These are phyloP conservation scores for Sinocyclocheilus anshuiensis DNA, from an alignment of 2,113 vertebrate species.

Conservation along the genomic window DNA sequence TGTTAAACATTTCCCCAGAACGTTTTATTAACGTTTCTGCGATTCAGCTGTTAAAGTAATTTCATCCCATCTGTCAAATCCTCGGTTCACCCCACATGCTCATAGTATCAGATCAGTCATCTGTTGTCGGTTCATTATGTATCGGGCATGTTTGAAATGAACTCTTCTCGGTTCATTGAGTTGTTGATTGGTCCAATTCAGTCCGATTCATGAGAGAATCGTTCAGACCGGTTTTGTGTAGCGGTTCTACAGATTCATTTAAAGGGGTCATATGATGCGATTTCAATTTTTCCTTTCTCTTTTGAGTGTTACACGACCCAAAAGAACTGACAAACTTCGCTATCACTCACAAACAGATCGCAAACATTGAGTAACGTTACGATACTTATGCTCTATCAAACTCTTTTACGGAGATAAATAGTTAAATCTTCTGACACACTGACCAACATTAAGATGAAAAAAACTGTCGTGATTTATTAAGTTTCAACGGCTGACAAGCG, in stretches of 20 bases:
- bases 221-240: not conserved
- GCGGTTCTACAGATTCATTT: no score
- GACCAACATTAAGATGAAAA: not conserved
- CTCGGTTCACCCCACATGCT: not conserved
- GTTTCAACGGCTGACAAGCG: not conserved
- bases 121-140: not conserved
- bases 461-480: not conserved
- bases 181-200: not conserved
- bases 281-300: no score
- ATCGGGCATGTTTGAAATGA: not conserved
- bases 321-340: not conserved
- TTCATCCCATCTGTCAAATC: not conserved
- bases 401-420: not conserved
- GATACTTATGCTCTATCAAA: not conserved
- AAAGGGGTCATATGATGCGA: no score
- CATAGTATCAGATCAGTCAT: not conserved
- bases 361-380: not conserved
- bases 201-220: not conserved
- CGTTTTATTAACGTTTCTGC: not conserved
- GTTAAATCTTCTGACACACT: not conserved
- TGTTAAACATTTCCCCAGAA: not conserved
- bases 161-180: not conserved
- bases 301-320: no score
- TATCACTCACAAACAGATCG: not conserved
- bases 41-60: not conserved